Percentiles rank a stretch among this genome's conserved stretches.
Evolutionary conservation across 2,113 vertebrate species (phyloP).

Genomic region (Corydoras maculifer): DNA sequence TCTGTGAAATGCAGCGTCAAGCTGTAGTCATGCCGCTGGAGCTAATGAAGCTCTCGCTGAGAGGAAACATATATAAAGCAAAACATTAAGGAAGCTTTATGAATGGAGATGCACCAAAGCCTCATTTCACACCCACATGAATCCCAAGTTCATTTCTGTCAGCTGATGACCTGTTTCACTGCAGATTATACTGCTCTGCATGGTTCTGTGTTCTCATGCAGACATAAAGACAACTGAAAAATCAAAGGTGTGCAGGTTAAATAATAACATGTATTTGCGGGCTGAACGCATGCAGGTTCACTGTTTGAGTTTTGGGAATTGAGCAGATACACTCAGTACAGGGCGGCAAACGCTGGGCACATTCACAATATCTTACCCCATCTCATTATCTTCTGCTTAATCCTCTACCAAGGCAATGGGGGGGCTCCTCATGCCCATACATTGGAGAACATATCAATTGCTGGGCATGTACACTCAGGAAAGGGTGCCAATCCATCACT

Average conservation of each 20-base stretch:
- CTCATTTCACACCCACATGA: slow-evolving; percentile 53
- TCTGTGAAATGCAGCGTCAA: slow-evolving; percentile 54
- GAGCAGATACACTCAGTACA: too few species aligned
- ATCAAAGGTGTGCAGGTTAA: neutral
- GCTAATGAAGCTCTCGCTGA: slow-evolving; percentile 48
- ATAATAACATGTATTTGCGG: neutral
- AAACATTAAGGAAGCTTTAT: slow-evolving; percentile 57
- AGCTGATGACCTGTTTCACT: slow-evolving; percentile 50
- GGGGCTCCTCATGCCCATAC: too few species aligned
- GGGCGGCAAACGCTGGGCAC: too few species aligned
- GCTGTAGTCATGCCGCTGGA: slow-evolving; percentile 45
- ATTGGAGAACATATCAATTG: too few species aligned
- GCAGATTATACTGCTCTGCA: slow-evolving; percentile 50
- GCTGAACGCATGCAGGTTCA: neutral
- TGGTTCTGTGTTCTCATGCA: slow-evolving; percentile 27
- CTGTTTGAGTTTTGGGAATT: slow-evolving; percentile 1
- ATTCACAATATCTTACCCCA: too few species aligned
- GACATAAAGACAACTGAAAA: neutral
- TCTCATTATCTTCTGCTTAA: too few species aligned
- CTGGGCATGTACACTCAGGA: too few species aligned
- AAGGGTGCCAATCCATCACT: too few species aligned
- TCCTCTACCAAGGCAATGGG: too few species aligned
- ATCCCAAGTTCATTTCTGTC: slow-evolving; percentile 50
- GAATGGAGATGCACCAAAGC: slow-evolving; percentile 55
- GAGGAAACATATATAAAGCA: slow-evolving; percentile 54